Percentiles rank a stretch among this genome's conserved stretches.
Conservation (phyloP, 2,797 vertebrate genomes). For the Parauchenoglanis ngamensis region DNA sequence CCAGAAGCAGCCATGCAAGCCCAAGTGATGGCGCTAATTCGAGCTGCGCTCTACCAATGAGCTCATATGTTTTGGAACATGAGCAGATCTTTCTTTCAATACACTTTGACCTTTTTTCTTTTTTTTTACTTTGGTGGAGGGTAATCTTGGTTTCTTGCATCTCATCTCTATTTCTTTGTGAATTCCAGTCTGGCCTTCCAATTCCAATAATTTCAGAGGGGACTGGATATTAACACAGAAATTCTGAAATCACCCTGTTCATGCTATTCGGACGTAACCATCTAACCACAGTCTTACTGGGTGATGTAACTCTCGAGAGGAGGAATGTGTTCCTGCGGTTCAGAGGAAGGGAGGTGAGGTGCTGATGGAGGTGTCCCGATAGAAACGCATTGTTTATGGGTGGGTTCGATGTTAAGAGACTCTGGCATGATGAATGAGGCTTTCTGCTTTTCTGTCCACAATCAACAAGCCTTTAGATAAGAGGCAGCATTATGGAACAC, state of each 20-base stretch:
- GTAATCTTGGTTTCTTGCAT: not conserved
- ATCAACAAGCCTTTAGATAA: conserved; percentile 70
- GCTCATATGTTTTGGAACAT: not conserved
- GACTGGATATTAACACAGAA: not conserved
- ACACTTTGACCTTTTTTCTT: not conserved
- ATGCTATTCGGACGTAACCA: conserved; percentile 25
- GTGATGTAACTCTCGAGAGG: conserved; percentile 10
- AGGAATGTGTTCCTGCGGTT: conserved; percentile 18
- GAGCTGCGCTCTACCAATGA: not conserved
- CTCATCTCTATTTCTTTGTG: not conserved
- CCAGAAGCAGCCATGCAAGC: too few relatives aligned
- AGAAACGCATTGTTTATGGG: conserved; percentile 27
- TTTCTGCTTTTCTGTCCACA: conserved; percentile 59
- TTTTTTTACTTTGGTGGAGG: not conserved
- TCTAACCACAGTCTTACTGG: conserved; percentile 1
- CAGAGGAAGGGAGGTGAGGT: conserved; percentile 21
- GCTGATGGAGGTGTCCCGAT: conserved; percentile 38
- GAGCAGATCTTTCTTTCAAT: not conserved
- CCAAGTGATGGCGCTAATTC: not conserved
- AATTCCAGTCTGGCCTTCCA: not conserved
- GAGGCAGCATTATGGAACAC: conserved; percentile 65
- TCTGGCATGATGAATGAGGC: conserved; percentile 68
- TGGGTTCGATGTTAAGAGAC: conserved; percentile 58
- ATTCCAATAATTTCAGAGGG: not conserved
- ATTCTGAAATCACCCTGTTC: conserved; percentile 10